Evolutionary conservation across 35 echinoderm and acorn worm genomes (phyloP), one percentile per base, ranked within the genome.

Genomic region (Heliocidaris tuberculata): DNA sequence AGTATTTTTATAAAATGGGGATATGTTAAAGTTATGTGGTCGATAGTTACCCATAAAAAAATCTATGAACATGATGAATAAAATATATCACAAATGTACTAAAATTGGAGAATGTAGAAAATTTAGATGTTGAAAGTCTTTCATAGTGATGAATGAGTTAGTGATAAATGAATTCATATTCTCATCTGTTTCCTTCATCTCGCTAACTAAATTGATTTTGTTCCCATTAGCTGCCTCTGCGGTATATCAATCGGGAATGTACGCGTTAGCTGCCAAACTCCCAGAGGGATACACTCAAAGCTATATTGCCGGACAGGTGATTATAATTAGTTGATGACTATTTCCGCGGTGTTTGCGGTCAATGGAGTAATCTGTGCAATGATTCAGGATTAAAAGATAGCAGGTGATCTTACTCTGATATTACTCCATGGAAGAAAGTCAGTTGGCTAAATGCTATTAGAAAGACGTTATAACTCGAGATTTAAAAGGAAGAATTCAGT

Each of bases 281-380:
- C 98, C 98, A 32, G 95, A 59, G 13, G 95, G 88, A 31, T 99
- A 99, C 92, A 96, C 94, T 31, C 98, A 99, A 88, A 96, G 97
- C 49, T 97, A 97, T 49, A 96, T 99, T 54, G 96, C 96, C 61
- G 98, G 98, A n/a, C 98, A 99, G 97, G 98, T 99, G 94, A 85
- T 60, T 35, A 95, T 85, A 85, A 31, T 42, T 89, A 89, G 31
- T 48, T 42, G 31, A 42, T 89, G 31, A 2, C 87, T 31, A 19
- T 78, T 78, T 78, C 65, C 65, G 65, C 17, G 65, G 65, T 78
- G 52, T 56, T 56, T 12, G 52, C 52, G 52, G 52, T 78, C 1
- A 78, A 78, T 78, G 65, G 7, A 29, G 27, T 78, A 78, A 78
- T n/a, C 65, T 2, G 21, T 78, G 21, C 65, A 78, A 19, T 78